These are phyloP conservation scores for Sitobion miscanthi DNA, from an alignment of 1,140 invertebrate species.

Conservation along the genomic window DNA sequence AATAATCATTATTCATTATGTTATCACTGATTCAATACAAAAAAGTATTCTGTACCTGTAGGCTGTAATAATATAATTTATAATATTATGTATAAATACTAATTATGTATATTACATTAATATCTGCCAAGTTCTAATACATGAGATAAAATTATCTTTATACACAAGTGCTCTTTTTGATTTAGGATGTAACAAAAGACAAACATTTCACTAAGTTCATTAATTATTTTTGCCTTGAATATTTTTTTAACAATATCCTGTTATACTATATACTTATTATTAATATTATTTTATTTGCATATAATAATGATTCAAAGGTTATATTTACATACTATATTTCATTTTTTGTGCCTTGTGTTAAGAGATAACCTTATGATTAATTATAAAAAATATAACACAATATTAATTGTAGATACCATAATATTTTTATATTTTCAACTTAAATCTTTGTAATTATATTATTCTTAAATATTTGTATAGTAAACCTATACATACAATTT, in stretches of 20 bases:
- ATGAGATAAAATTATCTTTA: neutral
- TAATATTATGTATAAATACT: neutral
- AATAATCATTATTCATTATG: neutral
- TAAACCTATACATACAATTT: neutral
- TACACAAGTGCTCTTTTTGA: neutral
- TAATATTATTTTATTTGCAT: neutral
- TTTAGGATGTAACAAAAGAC: neutral
- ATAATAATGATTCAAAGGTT: neutral
- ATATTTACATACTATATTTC: neutral
- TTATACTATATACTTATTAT: neutral
- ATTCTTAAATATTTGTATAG: neutral
- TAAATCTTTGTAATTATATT: neutral
- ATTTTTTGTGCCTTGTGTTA: neutral
- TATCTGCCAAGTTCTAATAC: neutral
- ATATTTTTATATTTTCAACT: neutral
- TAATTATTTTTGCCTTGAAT: neutral
- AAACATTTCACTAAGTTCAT: neutral
- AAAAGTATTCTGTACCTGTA: neutral
- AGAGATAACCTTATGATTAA: slow-evolving; percentile 20
- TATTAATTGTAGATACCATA: neutral
- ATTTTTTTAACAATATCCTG: neutral
- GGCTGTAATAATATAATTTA: too few species aligned
- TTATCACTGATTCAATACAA: neutral
- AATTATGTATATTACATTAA: neutral
- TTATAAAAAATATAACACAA: neutral